Conservation (phyloP, 2,113 vertebrate species). For the Ictidomys tridecemlineatus region DNA sequence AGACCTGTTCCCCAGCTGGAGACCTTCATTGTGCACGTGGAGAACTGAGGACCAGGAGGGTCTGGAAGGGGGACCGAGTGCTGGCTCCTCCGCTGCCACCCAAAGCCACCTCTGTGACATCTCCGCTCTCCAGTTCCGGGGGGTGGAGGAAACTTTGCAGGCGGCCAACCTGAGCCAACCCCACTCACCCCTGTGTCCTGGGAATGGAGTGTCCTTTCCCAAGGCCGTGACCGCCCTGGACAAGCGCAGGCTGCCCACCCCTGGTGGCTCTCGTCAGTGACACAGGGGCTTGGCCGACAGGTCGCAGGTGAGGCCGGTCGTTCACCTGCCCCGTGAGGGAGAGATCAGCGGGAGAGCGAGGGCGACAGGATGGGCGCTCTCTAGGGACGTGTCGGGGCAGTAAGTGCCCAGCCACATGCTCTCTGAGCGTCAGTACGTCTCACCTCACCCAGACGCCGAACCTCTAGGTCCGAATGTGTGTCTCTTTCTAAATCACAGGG, state of each 20-base stretch:
- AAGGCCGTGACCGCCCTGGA: background rate
- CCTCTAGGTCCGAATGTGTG: background rate
- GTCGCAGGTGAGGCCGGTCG: rapidly evolving
- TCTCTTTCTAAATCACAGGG: background rate
- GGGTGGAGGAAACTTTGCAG: background rate
- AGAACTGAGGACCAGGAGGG: background rate
- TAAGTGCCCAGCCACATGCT: background rate
- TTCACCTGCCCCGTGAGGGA: too few species aligned
- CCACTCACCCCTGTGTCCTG: too few species aligned
- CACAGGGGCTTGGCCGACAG: background rate
- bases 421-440: background rate
- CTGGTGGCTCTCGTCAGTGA: background rate
- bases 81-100: background rate
- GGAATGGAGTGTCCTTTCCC: too few species aligned
- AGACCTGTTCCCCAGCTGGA: background rate
- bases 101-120: background rate
- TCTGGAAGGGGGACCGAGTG: background rate
- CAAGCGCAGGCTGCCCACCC: too few species aligned
- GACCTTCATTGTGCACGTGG: background rate
- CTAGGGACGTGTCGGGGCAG: background rate
- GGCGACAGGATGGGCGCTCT: background rate
- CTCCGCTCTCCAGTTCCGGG: rapidly evolving
- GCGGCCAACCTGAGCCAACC: rapidly evolving
- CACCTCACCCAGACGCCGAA: background rate
- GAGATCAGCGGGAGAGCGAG: too few species aligned